Base-by-base conservation (phyloP, 2,113 vertebrate species). In the Dasyornis broadbenti region DNA sequence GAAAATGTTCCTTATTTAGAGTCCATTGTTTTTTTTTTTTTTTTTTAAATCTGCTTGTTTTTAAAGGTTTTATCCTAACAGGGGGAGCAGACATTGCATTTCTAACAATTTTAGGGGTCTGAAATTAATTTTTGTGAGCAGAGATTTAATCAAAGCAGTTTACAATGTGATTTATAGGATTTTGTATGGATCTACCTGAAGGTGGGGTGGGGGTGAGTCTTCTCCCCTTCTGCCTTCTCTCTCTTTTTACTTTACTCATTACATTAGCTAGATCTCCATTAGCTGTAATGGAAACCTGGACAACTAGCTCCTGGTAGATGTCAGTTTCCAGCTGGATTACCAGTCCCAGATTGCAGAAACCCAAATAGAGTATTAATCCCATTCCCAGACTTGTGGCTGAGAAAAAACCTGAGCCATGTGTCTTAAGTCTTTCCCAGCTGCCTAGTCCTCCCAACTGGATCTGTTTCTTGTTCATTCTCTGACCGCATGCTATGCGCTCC, bases 401-500 rank as follows among this genome's bases (percentile, higher is more conserved):
- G 40, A 47, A 59, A 70, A 65, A 54, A n/a, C 5, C 11, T 31
- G 12, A 82, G 13, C 24, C 40, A n/a, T 13, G 6, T 60, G 14
- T 28, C 9, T 39, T 50, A 49, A 54, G 31, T 17, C 9, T 66
- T 71, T 50, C 24, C 23, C 15, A 40, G 18, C 15, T 72, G 47
- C 24, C 28, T 17, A 22, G 28, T 30, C 5, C 31, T 42, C 42
- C 21, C 40, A 65, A 21, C 31, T 60, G 27, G 12, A 8, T 20
- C 35, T 61, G 23, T 49, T 45, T 33, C 15, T 82, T 18, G 19
- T 9, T 82, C 0, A 0, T 54, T 64, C 22, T 24, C 59, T 65
- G n/a, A 33, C 12, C 7, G 0, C 19, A 8, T 8, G 2, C 9
- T 11, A 6, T 39, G 20, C 4, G 2, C 21, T 60, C 27, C 56